Conservation (phyloP, 2,113 vertebrate genomes). For the Zosterops borbonicus region DNA sequence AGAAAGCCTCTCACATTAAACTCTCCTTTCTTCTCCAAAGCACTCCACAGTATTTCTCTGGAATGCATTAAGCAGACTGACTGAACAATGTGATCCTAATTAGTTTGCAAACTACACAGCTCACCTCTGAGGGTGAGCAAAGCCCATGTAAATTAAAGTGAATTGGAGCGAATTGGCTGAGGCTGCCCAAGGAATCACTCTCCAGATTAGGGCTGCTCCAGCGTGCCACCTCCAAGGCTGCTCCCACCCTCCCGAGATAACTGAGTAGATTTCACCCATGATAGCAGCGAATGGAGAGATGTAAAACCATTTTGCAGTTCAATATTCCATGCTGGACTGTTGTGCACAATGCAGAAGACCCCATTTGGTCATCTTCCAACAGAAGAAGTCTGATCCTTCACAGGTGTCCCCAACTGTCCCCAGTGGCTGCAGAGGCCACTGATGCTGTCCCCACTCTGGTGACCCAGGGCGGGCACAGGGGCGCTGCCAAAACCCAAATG, state of each 20-base stretch:
- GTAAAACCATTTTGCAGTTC: neutral
- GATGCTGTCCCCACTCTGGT: neutral
- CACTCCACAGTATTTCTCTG: neutral
- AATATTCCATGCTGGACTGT: neutral
- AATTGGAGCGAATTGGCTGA: neutral
- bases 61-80: neutral
- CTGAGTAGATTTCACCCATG: neutral
- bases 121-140: neutral
- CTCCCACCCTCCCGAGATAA: neutral
- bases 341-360: too few species aligned
- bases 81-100: conserved; percentile 15
- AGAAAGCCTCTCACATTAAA: neutral
- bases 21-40: neutral
- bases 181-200: neutral
- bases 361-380: neutral
- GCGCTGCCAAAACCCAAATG: neutral
- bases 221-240: neutral
- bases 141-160: neutral
- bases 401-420: too few species aligned
- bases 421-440: neutral
- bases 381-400: neutral
- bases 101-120: neutral
- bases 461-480: neutral
- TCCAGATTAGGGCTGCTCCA: neutral
- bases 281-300: neutral